Base-by-base conservation (phyloP, 2,888 invertebrate species). In the Acleris literana region DNA sequence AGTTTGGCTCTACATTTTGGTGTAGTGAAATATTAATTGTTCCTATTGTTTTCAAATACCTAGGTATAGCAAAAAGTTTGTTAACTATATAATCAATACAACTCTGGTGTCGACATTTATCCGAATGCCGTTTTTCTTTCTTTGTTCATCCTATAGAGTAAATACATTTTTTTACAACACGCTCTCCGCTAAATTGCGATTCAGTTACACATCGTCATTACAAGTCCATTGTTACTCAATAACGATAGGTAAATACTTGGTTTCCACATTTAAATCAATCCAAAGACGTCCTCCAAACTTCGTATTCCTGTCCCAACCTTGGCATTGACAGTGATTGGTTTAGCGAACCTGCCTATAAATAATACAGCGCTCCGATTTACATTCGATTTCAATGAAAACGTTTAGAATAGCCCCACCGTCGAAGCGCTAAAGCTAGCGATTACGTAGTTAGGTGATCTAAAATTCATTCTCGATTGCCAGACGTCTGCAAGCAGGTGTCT, bases 291-390 rank as follows among this genome's bases (percentile, higher is more conserved):
- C 63, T 71, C 61, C 61, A 59, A 54, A 57, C 52, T 46, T 48
- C 51, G 61, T 58, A 74, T 71, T 71, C 70, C 73, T 72, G 74
- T 75, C 70, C 69, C 69, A 73, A 73, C 79, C 82, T 83, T 85
- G 85, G 75, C 84, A 87, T 77, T 86, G 86, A 84, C 85, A 86
- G 76, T 86, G 85, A 84, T 82, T 81, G 77, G 84, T 84, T 76
- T 82, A 76, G 77, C 79, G 75, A 80, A 80, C 79, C 76, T 76
- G 73, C 64, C 48, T 68, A 82, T 85, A 75, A 78, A 87, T 86
- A 83, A 85, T 83, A 74, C 80, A 85, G 80, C 49, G 49, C 46
- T 54, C 66, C 59, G 54, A 64, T 64, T 64, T 59, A 64, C 54
- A 58, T 56, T 63, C 67, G 58, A 79, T 78, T 80, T 81, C 76